Percentiles rank a stretch among this genome's conserved stretches.
These are phyloP conservation scores for Gambusia affinis DNA, from an alignment of 2,113 vertebrate genomes.

Conservation along the genomic window DNA sequence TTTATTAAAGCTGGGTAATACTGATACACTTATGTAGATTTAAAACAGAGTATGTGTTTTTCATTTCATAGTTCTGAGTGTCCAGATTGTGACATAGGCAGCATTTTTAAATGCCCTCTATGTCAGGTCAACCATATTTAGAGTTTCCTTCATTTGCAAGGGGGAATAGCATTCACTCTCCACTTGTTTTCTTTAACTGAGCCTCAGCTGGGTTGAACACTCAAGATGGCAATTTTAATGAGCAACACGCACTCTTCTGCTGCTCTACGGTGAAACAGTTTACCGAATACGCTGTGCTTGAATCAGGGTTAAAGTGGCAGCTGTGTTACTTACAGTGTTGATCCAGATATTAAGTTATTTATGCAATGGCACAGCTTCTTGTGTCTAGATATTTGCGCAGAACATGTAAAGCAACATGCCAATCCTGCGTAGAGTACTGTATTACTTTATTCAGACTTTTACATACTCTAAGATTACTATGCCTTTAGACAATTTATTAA, in stretches of 20 bases:
- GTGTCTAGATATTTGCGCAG: slow-evolving; percentile 42
- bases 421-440: background rate
- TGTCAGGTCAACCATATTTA: slow-evolving; percentile 67
- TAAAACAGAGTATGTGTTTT: background rate
- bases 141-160: slow-evolving; percentile 42
- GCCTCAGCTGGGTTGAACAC: slow-evolving; percentile 25
- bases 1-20: background rate
- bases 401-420: slow-evolving; percentile 16
- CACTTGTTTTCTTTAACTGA: background rate
- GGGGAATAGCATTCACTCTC: slow-evolving; percentile 49
- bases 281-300: background rate
- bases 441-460: background rate
- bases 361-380: slow-evolving; percentile 38
- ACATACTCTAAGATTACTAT: background rate
- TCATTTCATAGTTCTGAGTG: background rate
- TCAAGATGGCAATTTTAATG: slow-evolving; percentile 42
- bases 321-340: slow-evolving; percentile 23
- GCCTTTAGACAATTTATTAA: background rate
- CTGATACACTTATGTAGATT: background rate
- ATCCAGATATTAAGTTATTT: slow-evolving; percentile 9
- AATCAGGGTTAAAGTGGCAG: background rate
- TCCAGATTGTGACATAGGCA: background rate
- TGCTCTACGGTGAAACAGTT: slow-evolving; percentile 11
- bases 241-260: slow-evolving; percentile 6
- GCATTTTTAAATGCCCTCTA: slow-evolving; percentile 49